Evolutionary conservation across 2,888 invertebrate genomes (phyloP).

Genomic region (Orthosia cruda): DNA sequence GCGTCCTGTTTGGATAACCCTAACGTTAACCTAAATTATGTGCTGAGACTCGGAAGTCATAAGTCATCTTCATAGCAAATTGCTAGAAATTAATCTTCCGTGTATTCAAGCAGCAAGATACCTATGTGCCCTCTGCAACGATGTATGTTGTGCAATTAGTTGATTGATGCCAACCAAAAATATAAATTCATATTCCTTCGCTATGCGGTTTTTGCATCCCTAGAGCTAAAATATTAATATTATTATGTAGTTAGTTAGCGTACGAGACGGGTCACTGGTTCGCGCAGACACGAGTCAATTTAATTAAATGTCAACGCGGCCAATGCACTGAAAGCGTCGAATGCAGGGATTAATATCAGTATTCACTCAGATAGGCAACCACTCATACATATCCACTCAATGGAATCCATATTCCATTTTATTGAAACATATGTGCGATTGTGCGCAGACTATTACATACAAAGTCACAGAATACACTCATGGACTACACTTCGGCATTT

Average conservation of each 20-base stretch:
- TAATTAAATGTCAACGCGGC: slow-evolving; percentile 87
- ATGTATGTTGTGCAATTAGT: slow-evolving; percentile 31
- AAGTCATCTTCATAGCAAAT: slow-evolving; percentile 62
- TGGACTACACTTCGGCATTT: slow-evolving; percentile 40
- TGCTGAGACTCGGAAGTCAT: slow-evolving; percentile 65
- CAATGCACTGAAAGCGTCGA: slow-evolving; percentile 79
- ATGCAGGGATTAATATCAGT: slow-evolving; percentile 80
- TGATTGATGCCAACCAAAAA: slow-evolving; percentile 25
- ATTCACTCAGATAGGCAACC: slow-evolving; percentile 74
- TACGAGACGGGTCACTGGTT: slow-evolving; percentile 77
- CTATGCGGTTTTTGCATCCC: slow-evolving; percentile 15
- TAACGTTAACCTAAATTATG: slow-evolving; percentile 63
- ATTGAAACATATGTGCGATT: slow-evolving; percentile 26
- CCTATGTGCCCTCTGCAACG: slow-evolving; percentile 20
- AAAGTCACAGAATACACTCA: slow-evolving; percentile 29
- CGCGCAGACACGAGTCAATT: slow-evolving; percentile 81
- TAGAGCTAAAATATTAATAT: slow-evolving; percentile 42
- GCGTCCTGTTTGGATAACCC: slow-evolving; percentile 61
- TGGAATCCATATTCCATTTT: slow-evolving; percentile 66
- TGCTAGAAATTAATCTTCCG: slow-evolving; percentile 58
- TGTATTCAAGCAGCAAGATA: slow-evolving; percentile 28
- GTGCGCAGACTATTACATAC: slow-evolving; percentile 30
- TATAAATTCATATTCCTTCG: slow-evolving; percentile 4
- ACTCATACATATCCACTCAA: slow-evolving; percentile 71
- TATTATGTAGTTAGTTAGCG: slow-evolving; percentile 41